These are phyloP conservation scores for Popillia japonica DNA, from an alignment of 1,140 invertebrate species.

Conservation along the genomic window DNA sequence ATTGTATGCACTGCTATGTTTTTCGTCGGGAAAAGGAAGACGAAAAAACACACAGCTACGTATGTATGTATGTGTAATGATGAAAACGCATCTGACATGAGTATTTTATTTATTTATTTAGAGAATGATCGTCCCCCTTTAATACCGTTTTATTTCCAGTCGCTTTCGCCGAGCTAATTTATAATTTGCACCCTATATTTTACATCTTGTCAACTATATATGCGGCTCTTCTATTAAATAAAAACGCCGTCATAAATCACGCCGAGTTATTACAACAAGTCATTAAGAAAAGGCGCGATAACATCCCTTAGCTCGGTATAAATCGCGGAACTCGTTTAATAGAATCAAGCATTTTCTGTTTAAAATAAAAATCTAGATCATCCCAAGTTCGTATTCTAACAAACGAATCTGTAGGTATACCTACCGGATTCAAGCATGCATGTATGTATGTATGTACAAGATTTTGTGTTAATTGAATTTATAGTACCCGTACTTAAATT, in stretches of 20 bases:
- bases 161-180: neutral
- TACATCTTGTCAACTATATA: neutral
- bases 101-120: neutral
- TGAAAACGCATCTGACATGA: neutral
- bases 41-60: too few relatives aligned
- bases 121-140: neutral
- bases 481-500: constrained; percentile 12
- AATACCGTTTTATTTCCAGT: neutral
- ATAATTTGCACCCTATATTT: neutral
- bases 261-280: neutral
- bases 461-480: constrained; percentile 33
- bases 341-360: too few relatives aligned
- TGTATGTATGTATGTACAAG: too few relatives aligned
- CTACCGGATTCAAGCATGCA: too few relatives aligned
- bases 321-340: too few relatives aligned
- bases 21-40: neutral
- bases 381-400: too few relatives aligned
- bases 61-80: neutral
- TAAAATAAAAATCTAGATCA: too few relatives aligned
- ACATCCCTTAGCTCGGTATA: too few relatives aligned
- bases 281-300: too few relatives aligned
- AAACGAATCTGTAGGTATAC: too few relatives aligned
- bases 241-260: neutral
- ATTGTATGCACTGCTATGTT: neutral
- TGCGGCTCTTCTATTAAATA: neutral